Base-by-base conservation (phyloP, 2,113 vertebrate species). In the Petromus typicus region DNA sequence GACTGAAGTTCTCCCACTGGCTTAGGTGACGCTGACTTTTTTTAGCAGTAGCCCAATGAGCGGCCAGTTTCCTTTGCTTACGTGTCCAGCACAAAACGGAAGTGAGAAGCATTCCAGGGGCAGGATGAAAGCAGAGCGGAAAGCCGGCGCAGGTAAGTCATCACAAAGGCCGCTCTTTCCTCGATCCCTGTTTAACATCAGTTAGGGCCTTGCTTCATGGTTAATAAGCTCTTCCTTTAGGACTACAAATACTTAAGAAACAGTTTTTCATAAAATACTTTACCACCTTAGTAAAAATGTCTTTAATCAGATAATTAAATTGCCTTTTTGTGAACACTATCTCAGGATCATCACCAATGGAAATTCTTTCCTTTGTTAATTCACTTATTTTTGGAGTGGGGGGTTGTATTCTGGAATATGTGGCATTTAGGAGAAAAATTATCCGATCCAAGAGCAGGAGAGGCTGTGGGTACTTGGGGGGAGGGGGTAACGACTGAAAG, bases 291-390 rank as follows among this genome's bases (percentile, higher is more conserved):
- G 32, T 32, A 37, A 43, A 75, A 22, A 76, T 85, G 84, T 89
- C 61, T 94, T 95, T 71, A 90, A 81, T 78, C 66, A 85, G 78
- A 71, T 78, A 61, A 94, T 89, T 81, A 48, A 87, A 54, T 59
- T 59, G 51, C n/a, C 90, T 89, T 94, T 12, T 89, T 94, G 80
- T 57, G 67, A 91, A 83, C 27, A 66, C 64, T 88, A 86, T 11
- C 40, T 81, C 30, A 85, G 51, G 87, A 81, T 88, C 43, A 81
- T 88, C 43, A 92, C 59, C 81, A 71, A 75, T 22, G 25, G 75
- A 34, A 7, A 63, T 27, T 71, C 32, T 76, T 66, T 16, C 12
- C 7, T 23, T 9, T 56, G 64, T 63, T 67, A 71, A 80, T 75
- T 83, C 25, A 64, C 79, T 73, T 81, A 54, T 22, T 82, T 81